Conservation (phyloP, 2,113 vertebrate species). For the Passer montanus region DNA sequence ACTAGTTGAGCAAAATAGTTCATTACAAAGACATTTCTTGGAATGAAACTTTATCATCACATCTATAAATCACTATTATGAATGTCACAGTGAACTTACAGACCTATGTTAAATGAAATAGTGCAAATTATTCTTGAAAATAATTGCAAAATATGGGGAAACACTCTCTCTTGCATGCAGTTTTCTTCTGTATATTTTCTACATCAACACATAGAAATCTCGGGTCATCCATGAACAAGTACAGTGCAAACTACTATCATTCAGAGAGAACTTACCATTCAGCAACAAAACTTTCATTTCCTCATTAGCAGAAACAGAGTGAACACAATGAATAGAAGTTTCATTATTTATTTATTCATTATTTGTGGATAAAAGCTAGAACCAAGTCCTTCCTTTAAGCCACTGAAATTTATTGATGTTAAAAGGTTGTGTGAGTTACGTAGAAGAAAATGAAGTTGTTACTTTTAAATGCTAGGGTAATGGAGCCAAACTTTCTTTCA, state of each 20-base stretch:
- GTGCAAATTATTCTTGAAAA: background rate
- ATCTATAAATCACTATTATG: background rate
- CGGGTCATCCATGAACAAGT: background rate
- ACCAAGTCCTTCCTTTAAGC: background rate
- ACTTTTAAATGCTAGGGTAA: background rate
- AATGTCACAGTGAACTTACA: background rate
- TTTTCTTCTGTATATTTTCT: background rate
- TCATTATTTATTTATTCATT: background rate
- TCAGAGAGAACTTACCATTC: background rate
- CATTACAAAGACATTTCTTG: background rate
- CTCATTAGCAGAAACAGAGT: slow-evolving; percentile 27
- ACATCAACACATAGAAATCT: background rate
- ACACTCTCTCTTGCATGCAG: background rate
- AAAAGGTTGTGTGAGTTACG: background rate
- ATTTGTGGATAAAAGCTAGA: slow-evolving; percentile 16
- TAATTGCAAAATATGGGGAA: background rate
- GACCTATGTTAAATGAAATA: background rate
- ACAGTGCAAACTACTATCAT: background rate
- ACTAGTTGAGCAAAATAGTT: background rate
- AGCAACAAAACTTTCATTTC: background rate
- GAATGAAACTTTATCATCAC: background rate
- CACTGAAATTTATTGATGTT: background rate
- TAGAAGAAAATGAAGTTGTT: background rate
- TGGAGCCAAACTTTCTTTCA: background rate
- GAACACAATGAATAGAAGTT: background rate